Evolutionary conservation across 2,888 invertebrate species (phyloP), one percentile per base, ranked within the genome.

Genomic region (Agrenia bidenticulata): DNA sequence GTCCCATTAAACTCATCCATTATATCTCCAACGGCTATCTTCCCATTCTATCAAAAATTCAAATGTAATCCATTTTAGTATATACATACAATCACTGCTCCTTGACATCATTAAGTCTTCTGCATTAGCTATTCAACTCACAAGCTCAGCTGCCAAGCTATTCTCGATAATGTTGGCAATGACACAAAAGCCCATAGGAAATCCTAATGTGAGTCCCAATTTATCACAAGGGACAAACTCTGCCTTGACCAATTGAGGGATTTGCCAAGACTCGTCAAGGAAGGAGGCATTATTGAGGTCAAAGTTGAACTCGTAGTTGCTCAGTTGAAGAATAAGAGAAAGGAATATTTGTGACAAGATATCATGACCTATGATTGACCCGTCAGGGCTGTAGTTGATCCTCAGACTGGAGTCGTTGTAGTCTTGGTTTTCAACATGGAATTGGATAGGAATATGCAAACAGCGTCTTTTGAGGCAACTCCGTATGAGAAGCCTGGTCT

Each of bases 101-200:
- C 4, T 32, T n/a, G n/a, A n/a, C n/a, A n/a, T n/a, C n/a, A n/a
- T n/a, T n/a, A n/a, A 11, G 13, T 39, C 9, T n/a, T n/a, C n/a
- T n/a, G n/a, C n/a, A n/a, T 53, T 53, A 23, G 23, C 5, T 4
- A 55, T 61, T 17, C 19, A 17, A 79, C 82, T 83, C 82, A 87
- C 87, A 79, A 84, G 83, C 81, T 88, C 87, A 51, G 84, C 85
- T 61, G 84, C 85, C 15, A 87, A 85, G 70, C 87, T 85, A 76
- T 84, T 83, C 49, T 83, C 81, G 72, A 84, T 81, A 37, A 87
- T 81, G 56, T 82, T 80, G 11, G 84, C 81, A 64, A 87, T 84
- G 27, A 87, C 79, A 19, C 86, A 84, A 77, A 84, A 84, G 37
- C 85, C 84, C 70, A 81, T 81, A 4, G 84, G 81, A 77, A 85